Percentiles rank a stretch among this genome's conserved stretches.
phyloP scores from a whole-genome alignment of 2,113 vertebrate genomes.

The Andinoacara biseriatus region DNA sequence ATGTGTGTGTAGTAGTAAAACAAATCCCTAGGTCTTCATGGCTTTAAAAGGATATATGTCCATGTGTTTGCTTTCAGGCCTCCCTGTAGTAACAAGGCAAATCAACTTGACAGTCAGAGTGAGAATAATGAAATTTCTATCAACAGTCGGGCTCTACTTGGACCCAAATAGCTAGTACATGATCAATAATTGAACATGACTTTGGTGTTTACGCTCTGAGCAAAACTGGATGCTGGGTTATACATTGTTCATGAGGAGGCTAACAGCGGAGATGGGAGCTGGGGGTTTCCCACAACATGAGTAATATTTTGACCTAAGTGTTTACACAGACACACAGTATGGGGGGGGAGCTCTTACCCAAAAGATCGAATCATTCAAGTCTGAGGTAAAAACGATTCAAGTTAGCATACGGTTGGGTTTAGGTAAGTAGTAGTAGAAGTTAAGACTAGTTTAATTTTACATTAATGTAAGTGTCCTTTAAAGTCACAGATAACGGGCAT shows the following conservation, averaged over 20 bases:
- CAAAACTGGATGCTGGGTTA: slow-evolving; percentile 47
- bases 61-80: slow-evolving; percentile 13
- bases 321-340: neutral
- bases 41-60: neutral
- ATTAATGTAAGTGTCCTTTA: neutral
- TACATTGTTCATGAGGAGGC: slow-evolving; percentile 50
- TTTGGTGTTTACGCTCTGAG: slow-evolving; percentile 54
- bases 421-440: neutral
- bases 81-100: neutral
- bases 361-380: neutral
- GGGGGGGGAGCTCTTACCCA: neutral
- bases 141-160: slow-evolving; percentile 19
- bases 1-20: neutral
- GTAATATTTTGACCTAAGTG: neutral
- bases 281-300: slow-evolving; percentile 3
- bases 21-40: neutral
- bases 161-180: neutral
- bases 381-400: neutral
- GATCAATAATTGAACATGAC: slow-evolving; percentile 59
- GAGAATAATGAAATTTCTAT: slow-evolving; percentile 21
- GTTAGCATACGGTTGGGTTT: neutral
- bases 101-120: slow-evolving; percentile 4
- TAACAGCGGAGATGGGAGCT: slow-evolving; percentile 13
- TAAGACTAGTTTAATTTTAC: neutral
- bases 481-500: too few species aligned